phyloP scores from a whole-genome alignment of 2,113 vertebrate species.

The Perca flavescens region DNA sequence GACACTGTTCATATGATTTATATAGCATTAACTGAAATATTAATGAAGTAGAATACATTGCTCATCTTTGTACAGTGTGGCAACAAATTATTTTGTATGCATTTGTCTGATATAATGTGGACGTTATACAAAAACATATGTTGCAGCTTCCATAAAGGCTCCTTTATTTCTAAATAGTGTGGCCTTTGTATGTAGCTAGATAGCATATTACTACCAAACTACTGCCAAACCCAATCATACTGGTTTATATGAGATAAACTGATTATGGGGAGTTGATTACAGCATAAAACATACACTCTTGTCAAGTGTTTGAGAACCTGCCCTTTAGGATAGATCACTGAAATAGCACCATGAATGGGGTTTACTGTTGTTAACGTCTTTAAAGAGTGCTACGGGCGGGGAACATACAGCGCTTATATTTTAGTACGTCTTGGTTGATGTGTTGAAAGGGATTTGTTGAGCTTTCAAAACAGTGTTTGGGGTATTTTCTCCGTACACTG shows the following conservation, averaged over 20 bases:
- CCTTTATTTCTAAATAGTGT: background rate
- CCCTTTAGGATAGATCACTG: background rate
- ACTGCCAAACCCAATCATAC: background rate
- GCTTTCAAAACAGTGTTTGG: slow-evolving; percentile 60
- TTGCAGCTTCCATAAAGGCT: background rate
- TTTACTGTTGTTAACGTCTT: slow-evolving; percentile 40
- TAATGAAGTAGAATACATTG: background rate
- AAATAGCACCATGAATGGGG: slow-evolving; percentile 27
- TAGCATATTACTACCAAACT: background rate
- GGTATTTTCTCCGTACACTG: slow-evolving; percentile 48
- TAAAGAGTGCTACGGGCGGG: slow-evolving; percentile 26
- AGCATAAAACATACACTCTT: background rate
- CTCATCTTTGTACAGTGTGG: background rate
- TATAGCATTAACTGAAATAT: background rate
- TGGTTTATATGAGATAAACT: background rate
- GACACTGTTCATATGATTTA: slow-evolving; percentile 1
- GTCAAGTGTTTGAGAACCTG: background rate
- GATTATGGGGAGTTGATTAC: slow-evolving; percentile 20
- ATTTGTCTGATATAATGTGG: background rate
- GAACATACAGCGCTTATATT: slow-evolving; percentile 43
- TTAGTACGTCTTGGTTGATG: slow-evolving; percentile 22
- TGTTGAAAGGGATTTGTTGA: slow-evolving; percentile 60
- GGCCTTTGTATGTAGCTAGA: background rate
- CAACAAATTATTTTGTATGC: background rate
- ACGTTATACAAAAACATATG: background rate